These are phyloP conservation scores for Pomacea canaliculata DNA, from an alignment of 2,888 invertebrate species.

Conservation along the genomic window DNA sequence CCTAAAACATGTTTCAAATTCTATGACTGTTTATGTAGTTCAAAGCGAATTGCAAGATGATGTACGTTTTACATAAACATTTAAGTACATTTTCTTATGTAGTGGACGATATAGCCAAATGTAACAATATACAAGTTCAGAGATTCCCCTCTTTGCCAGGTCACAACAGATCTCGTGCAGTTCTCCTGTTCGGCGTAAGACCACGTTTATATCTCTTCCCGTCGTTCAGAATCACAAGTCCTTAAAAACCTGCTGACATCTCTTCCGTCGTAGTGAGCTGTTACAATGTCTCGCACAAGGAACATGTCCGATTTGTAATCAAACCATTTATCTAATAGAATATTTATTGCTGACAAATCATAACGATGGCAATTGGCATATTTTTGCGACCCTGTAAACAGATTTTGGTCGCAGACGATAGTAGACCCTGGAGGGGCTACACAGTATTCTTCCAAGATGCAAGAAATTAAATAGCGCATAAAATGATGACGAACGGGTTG, in stretches of 20 bases:
- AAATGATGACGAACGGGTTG: slow-evolving; percentile 48
- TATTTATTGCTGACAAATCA: slow-evolving; percentile 69
- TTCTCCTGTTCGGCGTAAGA: too few species aligned
- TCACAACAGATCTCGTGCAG: too few species aligned
- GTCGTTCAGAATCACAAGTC: slow-evolving; percentile 30
- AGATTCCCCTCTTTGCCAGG: too few species aligned
- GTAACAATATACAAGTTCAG: too few species aligned
- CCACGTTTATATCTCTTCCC: slow-evolving; percentile 12
- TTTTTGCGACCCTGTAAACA: slow-evolving; percentile 36
- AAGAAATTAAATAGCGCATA: slow-evolving; percentile 63
- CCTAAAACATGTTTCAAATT: too few species aligned
- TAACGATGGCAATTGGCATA: slow-evolving; percentile 65
- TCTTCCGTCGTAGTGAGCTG: slow-evolving; percentile 40
- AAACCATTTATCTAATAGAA: slow-evolving; percentile 65
- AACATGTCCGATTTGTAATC: slow-evolving; percentile 56
- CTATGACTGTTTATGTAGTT: too few species aligned
- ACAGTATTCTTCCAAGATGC: slow-evolving; percentile 65
- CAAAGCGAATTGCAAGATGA: too few species aligned
- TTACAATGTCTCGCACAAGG: slow-evolving; percentile 34
- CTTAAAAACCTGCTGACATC: slow-evolving; percentile 39
- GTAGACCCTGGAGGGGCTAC: slow-evolving; percentile 58
- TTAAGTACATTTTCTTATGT: too few species aligned
- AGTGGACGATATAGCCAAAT: too few species aligned
- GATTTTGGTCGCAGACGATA: slow-evolving; percentile 47
- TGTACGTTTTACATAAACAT: too few species aligned